phyloP scores from a whole-genome alignment of 92 coral and sea anemone species.

The Blastomussa wellsi region DNA sequence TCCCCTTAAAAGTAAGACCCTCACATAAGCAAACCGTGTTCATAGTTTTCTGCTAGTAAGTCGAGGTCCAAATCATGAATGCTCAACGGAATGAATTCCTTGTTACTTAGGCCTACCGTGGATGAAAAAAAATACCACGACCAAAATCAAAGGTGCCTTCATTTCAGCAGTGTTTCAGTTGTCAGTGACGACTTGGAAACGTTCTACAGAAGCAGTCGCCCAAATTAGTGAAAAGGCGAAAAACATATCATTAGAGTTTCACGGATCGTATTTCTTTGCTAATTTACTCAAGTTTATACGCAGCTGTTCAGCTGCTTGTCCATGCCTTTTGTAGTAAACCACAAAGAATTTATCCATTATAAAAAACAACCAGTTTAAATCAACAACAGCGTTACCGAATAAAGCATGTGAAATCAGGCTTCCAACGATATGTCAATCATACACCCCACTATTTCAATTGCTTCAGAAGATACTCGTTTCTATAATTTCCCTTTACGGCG shows the following conservation, averaged over 20 bases:
- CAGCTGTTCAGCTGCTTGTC: not conserved
- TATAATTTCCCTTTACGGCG: not conserved
- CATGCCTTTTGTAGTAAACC: not conserved
- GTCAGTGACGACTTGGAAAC: not conserved
- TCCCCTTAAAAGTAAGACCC: not conserved
- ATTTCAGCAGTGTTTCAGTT: not conserved
- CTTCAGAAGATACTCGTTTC: not conserved
- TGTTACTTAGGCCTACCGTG: slow-evolving; percentile 4
- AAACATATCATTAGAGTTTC: not conserved
- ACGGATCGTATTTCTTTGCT: not conserved
- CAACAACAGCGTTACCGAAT: not conserved
- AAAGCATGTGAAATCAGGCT: not conserved
- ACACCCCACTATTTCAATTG: not conserved
- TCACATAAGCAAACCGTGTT: not conserved
- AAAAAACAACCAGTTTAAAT: not conserved
- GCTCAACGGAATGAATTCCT: not conserved
- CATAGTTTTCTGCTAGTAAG: not conserved
- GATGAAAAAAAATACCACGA: not conserved
- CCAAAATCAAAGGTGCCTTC: not conserved
- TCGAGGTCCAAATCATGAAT: not conserved
- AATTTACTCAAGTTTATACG: not conserved
- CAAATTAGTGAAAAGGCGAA: not conserved
- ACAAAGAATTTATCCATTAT: not conserved
- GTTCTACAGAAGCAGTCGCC: not conserved
- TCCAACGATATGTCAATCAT: not conserved